Evolutionary conservation across 2,113 vertebrate species (phyloP), one percentile per base, ranked within the genome.

Genomic region (Neolamprologus modestus): DNA sequence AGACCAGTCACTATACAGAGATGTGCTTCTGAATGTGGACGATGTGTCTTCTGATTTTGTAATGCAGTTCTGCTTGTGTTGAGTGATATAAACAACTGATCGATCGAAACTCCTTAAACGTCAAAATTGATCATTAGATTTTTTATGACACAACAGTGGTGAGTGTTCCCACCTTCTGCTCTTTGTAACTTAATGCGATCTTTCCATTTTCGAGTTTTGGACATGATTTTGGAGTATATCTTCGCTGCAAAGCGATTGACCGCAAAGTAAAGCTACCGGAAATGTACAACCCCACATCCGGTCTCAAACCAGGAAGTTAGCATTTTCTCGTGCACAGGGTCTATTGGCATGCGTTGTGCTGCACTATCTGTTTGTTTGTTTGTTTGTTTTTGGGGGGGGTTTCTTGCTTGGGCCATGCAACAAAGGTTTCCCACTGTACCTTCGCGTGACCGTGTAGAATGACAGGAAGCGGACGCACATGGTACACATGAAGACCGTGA

Each of bases 351-450:
- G 35, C 2, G 12, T 40, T 71, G 66, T 14, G 8, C 37, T 42
- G n/a, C n/a, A 5, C 8, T 24, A 33, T 33, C 7, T 17, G 2
- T 40, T n/a, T 5, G 40, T 4, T 16, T 19, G 3, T 17, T 10
- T 61, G 16, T 73, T 26, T 9, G 55, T 59, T 45, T 21, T 26
- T 31, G 8, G 26, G 57, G 7, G 0, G 0, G 0, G 6, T 31
- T 61, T 61, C 57, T 73, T 42, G 13, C 68, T 42, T 71, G 35
- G 2, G 13, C 66, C 19, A 40, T 45, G 37, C 37, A 45, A 73
- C 8, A 73, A 45, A 24, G 3, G 13, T 45, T 45, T 42, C 21
- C 13, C 37, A 42, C 37, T 42, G 21, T 24, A 45, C 40, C 8
- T 26, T 73, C 4, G 1, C 3, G 1, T 26, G 68, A 73, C 21